These are phyloP conservation scores for Haemorhous mexicanus DNA, from an alignment of 2,113 vertebrate genomes.

Conservation along the genomic window DNA sequence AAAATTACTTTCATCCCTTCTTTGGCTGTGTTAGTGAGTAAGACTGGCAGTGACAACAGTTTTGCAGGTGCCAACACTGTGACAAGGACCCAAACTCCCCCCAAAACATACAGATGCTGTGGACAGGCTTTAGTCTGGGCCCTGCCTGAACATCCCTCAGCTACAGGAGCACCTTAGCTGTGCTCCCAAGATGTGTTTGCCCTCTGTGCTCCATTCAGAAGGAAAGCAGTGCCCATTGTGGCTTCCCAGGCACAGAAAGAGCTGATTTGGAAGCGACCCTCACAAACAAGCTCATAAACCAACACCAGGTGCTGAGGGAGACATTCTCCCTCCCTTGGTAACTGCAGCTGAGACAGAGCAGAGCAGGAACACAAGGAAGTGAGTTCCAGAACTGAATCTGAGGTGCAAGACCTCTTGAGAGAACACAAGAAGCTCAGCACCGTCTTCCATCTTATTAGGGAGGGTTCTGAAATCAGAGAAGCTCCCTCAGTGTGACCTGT, in stretches of 20 bases:
- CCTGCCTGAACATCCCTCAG: neutral
- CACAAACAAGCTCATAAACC: neutral
- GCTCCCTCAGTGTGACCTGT: neutral
- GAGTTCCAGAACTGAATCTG: neutral
- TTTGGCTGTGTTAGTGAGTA: neutral
- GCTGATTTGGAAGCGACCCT: neutral
- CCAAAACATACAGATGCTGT: neutral
- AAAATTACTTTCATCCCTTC: neutral
- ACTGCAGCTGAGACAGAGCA: neutral
- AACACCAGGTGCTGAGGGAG: neutral
- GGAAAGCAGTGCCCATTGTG: neutral
- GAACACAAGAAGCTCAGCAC: neutral
- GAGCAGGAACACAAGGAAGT: neutral
- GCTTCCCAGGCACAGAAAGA: neutral
- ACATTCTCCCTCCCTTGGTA: neutral
- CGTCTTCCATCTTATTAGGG: neutral
- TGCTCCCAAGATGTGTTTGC: accelerated
- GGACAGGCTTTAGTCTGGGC: neutral
- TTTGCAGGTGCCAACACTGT: neutral
- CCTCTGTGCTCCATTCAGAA: neutral
- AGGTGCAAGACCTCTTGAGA: neutral
- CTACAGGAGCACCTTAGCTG: neutral
- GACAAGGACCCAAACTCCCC: neutral
- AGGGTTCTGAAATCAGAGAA: neutral
- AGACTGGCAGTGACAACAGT: neutral